Percentiles rank a stretch among this genome's conserved stretches.
Conservation (phyloP, 2,888 invertebrate species). For the Macaria notata region DNA sequence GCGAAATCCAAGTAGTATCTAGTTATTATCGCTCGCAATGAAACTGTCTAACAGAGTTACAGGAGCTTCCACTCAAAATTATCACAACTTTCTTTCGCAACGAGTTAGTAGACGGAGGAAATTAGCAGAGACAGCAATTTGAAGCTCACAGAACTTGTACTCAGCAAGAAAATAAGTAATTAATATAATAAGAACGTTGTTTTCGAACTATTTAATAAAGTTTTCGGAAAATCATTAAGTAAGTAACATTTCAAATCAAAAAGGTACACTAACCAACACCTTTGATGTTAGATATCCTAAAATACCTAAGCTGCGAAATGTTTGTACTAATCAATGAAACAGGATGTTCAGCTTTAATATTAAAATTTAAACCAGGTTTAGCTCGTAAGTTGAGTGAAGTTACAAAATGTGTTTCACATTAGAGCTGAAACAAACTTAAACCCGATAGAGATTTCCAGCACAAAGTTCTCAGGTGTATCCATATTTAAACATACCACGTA, state of each 20-base stretch:
- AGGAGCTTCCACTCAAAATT: conserved; percentile 20
- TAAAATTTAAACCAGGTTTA: background rate
- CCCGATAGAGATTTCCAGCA: conserved; percentile 31
- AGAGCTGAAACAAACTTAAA: conserved; percentile 30
- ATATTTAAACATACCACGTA: conserved; percentile 36
- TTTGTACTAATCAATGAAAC: no score
- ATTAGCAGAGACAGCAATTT: conserved; percentile 12
- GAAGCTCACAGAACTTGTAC: background rate
- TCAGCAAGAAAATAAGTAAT: no score
- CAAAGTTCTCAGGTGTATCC: conserved; percentile 34
- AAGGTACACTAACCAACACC: no score
- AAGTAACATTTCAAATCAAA: no score
- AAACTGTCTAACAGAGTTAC: conserved; percentile 34
- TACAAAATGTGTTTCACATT: conserved; percentile 29
- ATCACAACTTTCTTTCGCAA: conserved; percentile 20
- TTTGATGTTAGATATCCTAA: no score
- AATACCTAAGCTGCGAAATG: no score
- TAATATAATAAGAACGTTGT: no score
- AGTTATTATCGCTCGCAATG: conserved; percentile 20
- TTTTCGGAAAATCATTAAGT: no score
- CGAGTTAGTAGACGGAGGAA: conserved; percentile 15
- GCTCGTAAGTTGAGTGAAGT: conserved; percentile 23
- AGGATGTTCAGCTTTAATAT: no score
- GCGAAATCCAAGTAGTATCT: no score
- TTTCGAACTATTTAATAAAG: no score